Base-by-base conservation (phyloP, 1,140 invertebrate genomes). In the Drosophila murphyi region DNA sequence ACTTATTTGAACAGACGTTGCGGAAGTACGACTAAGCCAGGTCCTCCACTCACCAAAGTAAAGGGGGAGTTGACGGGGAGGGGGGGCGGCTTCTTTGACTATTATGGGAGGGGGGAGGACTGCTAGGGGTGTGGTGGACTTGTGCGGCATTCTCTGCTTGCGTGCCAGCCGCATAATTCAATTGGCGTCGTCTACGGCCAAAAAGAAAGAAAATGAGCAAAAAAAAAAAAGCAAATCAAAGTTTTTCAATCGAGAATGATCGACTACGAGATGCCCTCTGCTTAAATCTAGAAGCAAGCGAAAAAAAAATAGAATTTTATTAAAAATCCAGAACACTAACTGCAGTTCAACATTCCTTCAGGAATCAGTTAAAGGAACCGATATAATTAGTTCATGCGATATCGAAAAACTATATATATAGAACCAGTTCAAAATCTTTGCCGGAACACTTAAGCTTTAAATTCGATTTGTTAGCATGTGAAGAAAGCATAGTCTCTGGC, bases 101-200 rank as follows among this genome's bases (percentile, higher is more conserved):
- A 1, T 2, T 20, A 20, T 20, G 20, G 20, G 0, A 5, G 20
- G 5, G 5, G 6, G 8, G 37, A 20, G 29, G 28, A 31, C 12
- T 3, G 0, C 20, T 35, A n/a, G 7, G 41, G 10, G 1, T 3
- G 37, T 6, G n/a, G 2, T 8, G 10, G 41, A n/a, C 45, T 20
- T 6, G 12, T 2, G 8, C 31, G 45, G 35, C 29, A 52, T 50
- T 32, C 64, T 50, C 62, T 57, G 63, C 64, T 60, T 82, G 79
- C 74, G 78, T 81, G 74, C 61, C 65, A 52, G 67, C 57, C 65
- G 61, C 79, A 82, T 82, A 82, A 82, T 82, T 82, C 75, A 82
- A 82, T 82, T 82, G 70, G 41, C 61, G 69, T 67, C 61, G 71
- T 69, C 72, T 78, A 62, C 67, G 43, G 28, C 68, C 59, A 71